Evolutionary conservation across 2,113 vertebrate species (phyloP).

Genomic region (Galemys pyrenaicus): DNA sequence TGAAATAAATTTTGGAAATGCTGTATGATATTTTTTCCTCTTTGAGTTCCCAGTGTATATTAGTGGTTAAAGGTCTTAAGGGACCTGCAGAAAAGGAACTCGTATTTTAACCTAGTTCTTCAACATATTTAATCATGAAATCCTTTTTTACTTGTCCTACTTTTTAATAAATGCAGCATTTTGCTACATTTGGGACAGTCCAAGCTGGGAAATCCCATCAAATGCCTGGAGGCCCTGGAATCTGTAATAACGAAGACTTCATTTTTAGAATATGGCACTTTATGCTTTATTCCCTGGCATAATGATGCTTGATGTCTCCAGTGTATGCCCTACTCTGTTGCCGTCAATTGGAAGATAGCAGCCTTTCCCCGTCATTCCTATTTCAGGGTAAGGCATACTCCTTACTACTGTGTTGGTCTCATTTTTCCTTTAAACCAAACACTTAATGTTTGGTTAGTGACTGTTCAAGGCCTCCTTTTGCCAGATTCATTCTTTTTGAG

Average conservation of each 20-base stretch:
- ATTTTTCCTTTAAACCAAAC: not conserved
- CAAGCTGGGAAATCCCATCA: not conserved
- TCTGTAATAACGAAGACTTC: not conserved
- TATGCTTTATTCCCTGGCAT: not conserved
- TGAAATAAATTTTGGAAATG: slow-evolving; percentile 40
- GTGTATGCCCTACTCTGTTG: not conserved
- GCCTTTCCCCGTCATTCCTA: not conserved
- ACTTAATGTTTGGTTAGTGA: not conserved
- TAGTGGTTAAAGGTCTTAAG: not conserved
- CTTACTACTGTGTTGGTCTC: not conserved
- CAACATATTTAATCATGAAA: not conserved
- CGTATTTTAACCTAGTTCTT: not conserved
- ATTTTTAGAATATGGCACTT: not conserved
- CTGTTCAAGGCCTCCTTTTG: not conserved
- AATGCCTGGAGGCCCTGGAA: not conserved
- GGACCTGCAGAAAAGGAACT: not conserved
- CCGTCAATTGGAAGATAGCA: not conserved
- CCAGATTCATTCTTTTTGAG: not conserved
- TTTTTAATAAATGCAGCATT: not conserved
- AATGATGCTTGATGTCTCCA: not conserved
- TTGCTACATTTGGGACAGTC: not conserved
- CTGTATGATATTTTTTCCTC: not conserved
- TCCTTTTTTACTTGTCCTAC: not conserved
- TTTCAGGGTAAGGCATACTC: not conserved
- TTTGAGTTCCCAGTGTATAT: not conserved